Base-by-base conservation (phyloP, 2,113 vertebrate genomes). In the Sakesphorus luctuosus region DNA sequence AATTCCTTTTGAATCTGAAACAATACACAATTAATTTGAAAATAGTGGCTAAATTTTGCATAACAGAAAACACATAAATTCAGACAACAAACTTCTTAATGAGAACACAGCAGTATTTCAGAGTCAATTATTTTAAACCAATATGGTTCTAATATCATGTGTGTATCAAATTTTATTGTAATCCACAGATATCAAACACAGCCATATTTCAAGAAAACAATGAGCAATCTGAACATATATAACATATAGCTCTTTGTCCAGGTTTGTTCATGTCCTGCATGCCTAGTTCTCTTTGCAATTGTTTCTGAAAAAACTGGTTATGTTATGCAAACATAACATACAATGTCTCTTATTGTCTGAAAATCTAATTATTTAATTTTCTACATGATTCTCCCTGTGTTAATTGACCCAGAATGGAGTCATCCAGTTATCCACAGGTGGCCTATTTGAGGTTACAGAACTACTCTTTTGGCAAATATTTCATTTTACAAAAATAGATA, bases 1-100 rank as follows among this genome's bases (percentile, higher is more conserved):
- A 92, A 95, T 53, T 92, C 53, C 36, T 43, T 96, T 87, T 85
- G 67, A 92, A 87, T 87, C 31, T 46, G 49, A 95, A 91, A 95
- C 28, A 62, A 88, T 21, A 90, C 11, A 80, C 56, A 91, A 75
- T 52, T 65, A 9, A 33, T 62, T 87, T 94, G 31, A 93, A 78
- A 93, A 84, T 33, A 90, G 8, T 81, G 75, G 52, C 79, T 49
- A 84, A 56, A 55, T 77, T 82, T 78, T 84, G 28, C 16, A 13
- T 61, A 81, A 65, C 0, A 2, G 47, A 93, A 96, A 86, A 49
- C 35, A 80, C 0, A 58, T 16, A 58, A 90, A 88, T n/a, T 18
- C 38, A 90, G 75, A 66, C 55, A 93, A 86, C 12, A 10, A 67
- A 72, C 38, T 69, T 89, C 44, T 62, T 83, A 88, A 73, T 62